A percentile compares a stretch with the other conserved stretches of the same genome.
These are phyloP conservation scores for Tetramorium simillimum DNA, from an alignment of 1,140 invertebrate species.

Conservation along the genomic window DNA sequence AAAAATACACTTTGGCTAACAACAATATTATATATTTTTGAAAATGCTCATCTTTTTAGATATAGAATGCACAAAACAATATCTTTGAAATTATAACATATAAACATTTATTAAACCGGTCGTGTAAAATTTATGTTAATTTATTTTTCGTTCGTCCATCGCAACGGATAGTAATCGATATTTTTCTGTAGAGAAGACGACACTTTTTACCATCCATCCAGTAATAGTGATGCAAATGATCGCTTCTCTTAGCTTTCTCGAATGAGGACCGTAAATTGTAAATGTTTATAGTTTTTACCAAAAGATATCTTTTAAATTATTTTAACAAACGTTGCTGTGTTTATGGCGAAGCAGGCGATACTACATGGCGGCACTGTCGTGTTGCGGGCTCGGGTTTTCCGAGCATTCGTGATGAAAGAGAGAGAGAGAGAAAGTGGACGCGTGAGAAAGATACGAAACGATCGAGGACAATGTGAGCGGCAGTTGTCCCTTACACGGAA, in stretches of 20 bases:
- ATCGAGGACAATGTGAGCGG: constrained; percentile 61
- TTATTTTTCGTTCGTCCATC: background rate
- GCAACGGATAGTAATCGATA: background rate
- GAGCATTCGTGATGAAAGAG: constrained; percentile 33
- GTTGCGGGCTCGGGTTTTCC: background rate
- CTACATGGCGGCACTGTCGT: background rate
- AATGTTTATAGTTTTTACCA: background rate
- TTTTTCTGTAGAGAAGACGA: background rate
- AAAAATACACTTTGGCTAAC: background rate
- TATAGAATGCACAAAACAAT: background rate
- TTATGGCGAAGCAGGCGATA: background rate
- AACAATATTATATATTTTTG: background rate
- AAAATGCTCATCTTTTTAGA: background rate
- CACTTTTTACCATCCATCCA: background rate
- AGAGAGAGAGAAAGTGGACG: constrained; percentile 61
- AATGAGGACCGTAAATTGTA: background rate
- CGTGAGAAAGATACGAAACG: constrained; percentile 71
- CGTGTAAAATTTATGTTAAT: constrained; percentile 21
- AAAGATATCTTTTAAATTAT: background rate
- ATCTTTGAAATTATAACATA: background rate
- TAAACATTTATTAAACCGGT: background rate
- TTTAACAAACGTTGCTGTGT: background rate
- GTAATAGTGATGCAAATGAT: background rate
- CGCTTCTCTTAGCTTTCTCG: background rate
- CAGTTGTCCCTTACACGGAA: constrained; percentile 66